Evolutionary conservation across 2,888 invertebrate species (phyloP), one percentile per base, ranked within the genome.

Genomic region (Branchipolynoe longqiensis): DNA sequence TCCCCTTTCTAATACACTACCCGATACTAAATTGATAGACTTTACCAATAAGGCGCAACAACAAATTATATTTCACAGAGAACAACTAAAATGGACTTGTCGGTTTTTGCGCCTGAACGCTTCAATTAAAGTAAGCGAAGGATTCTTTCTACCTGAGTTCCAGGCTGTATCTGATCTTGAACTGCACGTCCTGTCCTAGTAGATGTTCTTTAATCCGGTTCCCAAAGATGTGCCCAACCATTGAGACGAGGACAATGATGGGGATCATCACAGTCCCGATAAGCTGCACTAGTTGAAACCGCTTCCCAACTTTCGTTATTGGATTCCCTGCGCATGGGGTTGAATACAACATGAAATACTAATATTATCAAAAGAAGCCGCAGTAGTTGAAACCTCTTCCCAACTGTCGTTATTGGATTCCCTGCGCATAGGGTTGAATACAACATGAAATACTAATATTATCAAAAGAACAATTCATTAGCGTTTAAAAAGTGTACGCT

Each of bases 221-320:
- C 14, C 58, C 38, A 87, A 91, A 91, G 12, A 90, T 89, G 87
- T 90, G 90, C 28, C 90, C 90, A 12, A 90, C 90, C 78, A 91
- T 88, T 8, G 90, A 90, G n/a, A 90, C 88, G 69, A 91, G 87
- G 74, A 90, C 89, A 56, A 88, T 85, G 25, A 91, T 88, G 0
- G 91, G 91, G 4, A 91, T 89, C 84, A 91, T 89, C 41, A 90
- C 90, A 2, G 91, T 90, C 4, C 89, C 88, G 78, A 91, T 85
- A 89, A 91, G 91, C 74, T 90, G 91, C 84, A 90, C 85, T 87
- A 91, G 87, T 88, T 91, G 91, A 59, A 91, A 90, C 31, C 90
- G 85, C 85, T 91, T 91, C 0, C 91, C 91, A 1, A 88, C 84
- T 3, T 89, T 89, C 1, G 91, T 91, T 33, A 91, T 90, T 0